A percentile compares a stretch with the other conserved stretches of the same genome.
Conservation (phyloP, 2,888 invertebrate species). For the Caenorhabditis virilis region DNA sequence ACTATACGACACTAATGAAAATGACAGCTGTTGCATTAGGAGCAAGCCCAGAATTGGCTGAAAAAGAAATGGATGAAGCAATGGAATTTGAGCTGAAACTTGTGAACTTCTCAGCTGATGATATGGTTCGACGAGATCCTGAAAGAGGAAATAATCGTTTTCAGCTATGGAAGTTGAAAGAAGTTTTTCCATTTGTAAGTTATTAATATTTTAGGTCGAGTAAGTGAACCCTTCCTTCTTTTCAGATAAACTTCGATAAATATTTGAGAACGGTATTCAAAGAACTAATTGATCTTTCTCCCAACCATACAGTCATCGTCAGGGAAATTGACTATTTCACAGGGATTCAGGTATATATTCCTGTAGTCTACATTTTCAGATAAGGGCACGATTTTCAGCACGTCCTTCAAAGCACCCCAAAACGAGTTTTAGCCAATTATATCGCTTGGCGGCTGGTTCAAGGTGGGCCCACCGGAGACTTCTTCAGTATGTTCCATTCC, state of each 20-base stretch:
- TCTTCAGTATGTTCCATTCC: slow-evolving; percentile 34
- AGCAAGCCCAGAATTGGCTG: slow-evolving; percentile 45
- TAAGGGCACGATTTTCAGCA: slow-evolving; percentile 37
- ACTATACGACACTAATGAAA: slow-evolving; percentile 62
- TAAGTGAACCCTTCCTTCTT: too few species aligned
- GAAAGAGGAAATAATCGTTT: slow-evolving; percentile 63
- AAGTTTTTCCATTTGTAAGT: slow-evolving; percentile 54
- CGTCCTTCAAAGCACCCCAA: slow-evolving; percentile 54
- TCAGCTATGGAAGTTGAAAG: slow-evolving; percentile 54
- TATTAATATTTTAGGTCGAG: too few species aligned
- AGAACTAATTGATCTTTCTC: slow-evolving; percentile 49
- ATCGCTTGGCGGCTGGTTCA: slow-evolving; percentile 65
- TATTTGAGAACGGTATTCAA: slow-evolving; percentile 57
- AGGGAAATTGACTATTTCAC: slow-evolving; percentile 62
- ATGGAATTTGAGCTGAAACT: slow-evolving; percentile 63
- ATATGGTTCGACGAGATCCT: slow-evolving; percentile 60
- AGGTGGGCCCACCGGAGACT: slow-evolving; percentile 42
- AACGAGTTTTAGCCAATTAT: slow-evolving; percentile 64
- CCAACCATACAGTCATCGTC: slow-evolving; percentile 62
- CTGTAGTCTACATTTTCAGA: not conserved
- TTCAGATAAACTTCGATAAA: slow-evolving; percentile 58
- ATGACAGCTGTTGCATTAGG: slow-evolving; percentile 56
- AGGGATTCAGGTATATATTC: slow-evolving; percentile 52
- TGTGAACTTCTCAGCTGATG: slow-evolving; percentile 62
- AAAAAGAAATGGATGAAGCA: slow-evolving; percentile 59